Percentiles rank a stretch among this genome's conserved stretches.
phyloP scores from a whole-genome alignment of 2,113 vertebrate genomes.

The Diphyllodes magnificus region DNA sequence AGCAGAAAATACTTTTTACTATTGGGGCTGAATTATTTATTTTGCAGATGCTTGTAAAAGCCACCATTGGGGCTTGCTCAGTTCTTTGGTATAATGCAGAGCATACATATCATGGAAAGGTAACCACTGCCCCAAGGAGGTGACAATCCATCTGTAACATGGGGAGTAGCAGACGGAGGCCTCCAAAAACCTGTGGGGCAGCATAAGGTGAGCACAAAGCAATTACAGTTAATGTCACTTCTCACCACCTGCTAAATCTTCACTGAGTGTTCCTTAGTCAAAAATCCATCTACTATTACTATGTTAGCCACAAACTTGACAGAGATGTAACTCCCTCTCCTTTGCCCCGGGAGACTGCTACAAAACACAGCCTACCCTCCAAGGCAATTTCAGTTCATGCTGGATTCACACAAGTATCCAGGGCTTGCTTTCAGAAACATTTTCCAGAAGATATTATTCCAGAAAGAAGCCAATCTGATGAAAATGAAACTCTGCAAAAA shows the following conservation, averaged over 20 bases:
- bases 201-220: neutral
- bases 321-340: neutral
- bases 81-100: neutral
- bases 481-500: neutral
- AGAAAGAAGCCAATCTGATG: neutral
- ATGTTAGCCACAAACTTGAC: neutral
- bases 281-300: neutral
- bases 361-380: neutral
- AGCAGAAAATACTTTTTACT: neutral
- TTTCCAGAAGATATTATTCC: neutral
- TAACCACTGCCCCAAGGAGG: neutral
- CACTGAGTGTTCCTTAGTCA: neutral
- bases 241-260: neutral
- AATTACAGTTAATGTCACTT: neutral
- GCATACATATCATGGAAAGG: neutral
- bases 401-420: neutral
- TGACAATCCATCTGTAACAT: neutral
- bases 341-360: neutral
- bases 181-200: neutral
- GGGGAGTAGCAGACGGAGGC: neutral
- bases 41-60: neutral
- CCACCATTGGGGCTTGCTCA: neutral
- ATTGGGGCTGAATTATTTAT: neutral
- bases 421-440: neutral
- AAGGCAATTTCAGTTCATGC: neutral